Percentiles rank a stretch among this genome's conserved stretches.
These are phyloP conservation scores for Corbicula japonica DNA, from an alignment of 2,888 invertebrate species.

Conservation along the genomic window DNA sequence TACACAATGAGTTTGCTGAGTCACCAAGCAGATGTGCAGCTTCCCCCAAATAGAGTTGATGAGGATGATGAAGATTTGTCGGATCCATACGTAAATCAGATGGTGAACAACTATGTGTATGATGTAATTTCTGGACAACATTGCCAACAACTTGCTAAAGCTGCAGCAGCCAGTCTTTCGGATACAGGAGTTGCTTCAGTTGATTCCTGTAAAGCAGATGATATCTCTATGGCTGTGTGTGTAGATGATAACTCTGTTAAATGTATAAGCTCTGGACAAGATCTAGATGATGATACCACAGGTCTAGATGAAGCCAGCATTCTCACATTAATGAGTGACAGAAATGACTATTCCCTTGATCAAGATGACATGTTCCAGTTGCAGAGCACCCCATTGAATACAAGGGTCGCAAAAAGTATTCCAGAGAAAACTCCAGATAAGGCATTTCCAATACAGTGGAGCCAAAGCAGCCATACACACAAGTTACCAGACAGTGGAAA, in stretches of 20 bases:
- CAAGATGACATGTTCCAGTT: not conserved
- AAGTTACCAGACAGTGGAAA: constrained; percentile 31
- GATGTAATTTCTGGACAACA: constrained; percentile 42
- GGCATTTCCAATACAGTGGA: not conserved
- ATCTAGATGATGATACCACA: constrained; percentile 17
- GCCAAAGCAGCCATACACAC: too few species aligned
- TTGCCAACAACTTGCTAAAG: not conserved
- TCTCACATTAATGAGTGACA: constrained; percentile 41
- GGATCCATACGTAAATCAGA: constrained; percentile 27
- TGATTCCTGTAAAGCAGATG: constrained; percentile 28
- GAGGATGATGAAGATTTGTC: not conserved
- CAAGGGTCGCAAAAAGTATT: not conserved
- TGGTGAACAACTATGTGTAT: constrained; percentile 60
- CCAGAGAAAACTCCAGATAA: constrained; percentile 5
- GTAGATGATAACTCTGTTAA: constrained; percentile 53
- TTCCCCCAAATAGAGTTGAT: too few species aligned
- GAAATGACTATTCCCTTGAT: constrained; percentile 1
- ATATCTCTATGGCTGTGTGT: constrained; percentile 56
- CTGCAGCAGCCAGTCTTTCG: not conserved
- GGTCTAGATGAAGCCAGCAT: constrained; percentile 17
- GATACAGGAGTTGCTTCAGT: constrained; percentile 13
- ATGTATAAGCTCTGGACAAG: constrained; percentile 38
- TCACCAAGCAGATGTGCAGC: constrained; percentile 20
- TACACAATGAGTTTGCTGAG: constrained; percentile 20
- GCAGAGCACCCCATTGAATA: constrained; percentile 8